Conservation (phyloP, 2,888 invertebrate species). For the Orchesella flavescens region DNA sequence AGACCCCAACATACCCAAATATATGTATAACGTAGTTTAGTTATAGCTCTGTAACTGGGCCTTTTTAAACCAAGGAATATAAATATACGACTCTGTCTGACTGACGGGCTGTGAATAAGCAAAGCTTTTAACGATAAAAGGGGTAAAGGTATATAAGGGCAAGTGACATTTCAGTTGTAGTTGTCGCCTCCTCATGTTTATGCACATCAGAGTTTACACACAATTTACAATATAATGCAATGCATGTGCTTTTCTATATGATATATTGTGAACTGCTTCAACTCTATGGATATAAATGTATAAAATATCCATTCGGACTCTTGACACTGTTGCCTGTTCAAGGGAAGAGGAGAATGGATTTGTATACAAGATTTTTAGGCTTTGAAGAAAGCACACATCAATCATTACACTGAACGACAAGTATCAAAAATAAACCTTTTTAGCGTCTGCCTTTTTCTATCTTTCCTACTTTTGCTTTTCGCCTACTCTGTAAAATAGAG, state of each 20-base stretch:
- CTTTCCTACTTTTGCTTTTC: conserved; percentile 42
- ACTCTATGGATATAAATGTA: too few species aligned
- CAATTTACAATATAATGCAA: not conserved
- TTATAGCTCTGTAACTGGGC: not conserved
- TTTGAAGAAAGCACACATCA: conserved; percentile 70
- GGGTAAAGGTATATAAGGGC: conserved; percentile 36
- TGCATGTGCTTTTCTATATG: too few species aligned
- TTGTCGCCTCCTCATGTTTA: conserved; percentile 35
- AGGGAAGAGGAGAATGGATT: not conserved
- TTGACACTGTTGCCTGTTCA: conserved; percentile 38
- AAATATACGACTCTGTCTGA: not conserved
- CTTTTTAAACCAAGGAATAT: not conserved
- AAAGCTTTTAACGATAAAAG: conserved; percentile 33
- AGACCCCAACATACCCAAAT: conserved; percentile 25
- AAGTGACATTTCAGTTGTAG: conserved; percentile 41
- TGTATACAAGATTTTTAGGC: conserved; percentile 19
- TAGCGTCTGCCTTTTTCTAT: conserved; percentile 41
- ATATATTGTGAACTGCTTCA: too few species aligned
- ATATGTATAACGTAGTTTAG: not conserved
- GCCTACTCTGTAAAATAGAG: conserved; percentile 10
- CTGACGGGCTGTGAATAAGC: conserved; percentile 34
- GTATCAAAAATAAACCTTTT: conserved; percentile 69
- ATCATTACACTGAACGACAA: conserved; percentile 69
- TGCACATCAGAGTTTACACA: conserved; percentile 16
- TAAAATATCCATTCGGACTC: conserved; percentile 18